phyloP scores from a whole-genome alignment of 1,140 invertebrate species.

The Monochamus saltuarius region DNA sequence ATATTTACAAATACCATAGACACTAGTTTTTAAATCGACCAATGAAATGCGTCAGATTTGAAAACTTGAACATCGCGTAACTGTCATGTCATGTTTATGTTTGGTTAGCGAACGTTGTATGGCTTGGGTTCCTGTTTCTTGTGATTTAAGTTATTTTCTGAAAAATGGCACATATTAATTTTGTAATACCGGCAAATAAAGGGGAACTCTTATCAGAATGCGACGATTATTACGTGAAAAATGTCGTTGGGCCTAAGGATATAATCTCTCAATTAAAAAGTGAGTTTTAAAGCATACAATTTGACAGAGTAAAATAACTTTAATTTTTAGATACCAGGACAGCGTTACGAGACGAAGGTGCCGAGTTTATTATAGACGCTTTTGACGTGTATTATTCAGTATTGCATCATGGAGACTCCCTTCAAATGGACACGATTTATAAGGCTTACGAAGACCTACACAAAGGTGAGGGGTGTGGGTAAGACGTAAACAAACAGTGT shows the following conservation, averaged over 20 bases:
- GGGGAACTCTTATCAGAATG: constrained; percentile 31
- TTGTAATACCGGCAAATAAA: constrained; percentile 34
- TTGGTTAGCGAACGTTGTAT: too few species aligned
- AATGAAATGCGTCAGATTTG: too few species aligned
- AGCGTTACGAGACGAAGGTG: constrained; percentile 48
- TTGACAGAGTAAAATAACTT: neutral
- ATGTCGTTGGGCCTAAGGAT: constrained; percentile 30
- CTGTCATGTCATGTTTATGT: too few species aligned
- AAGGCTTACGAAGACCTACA: constrained; percentile 50
- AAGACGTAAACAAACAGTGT: neutral
- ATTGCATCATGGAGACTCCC: constrained; percentile 52
- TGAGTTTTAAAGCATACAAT: constrained; percentile 7
- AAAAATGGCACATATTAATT: constrained; percentile 35
- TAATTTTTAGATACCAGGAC: constrained; percentile 51
- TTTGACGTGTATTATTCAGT: constrained; percentile 61
- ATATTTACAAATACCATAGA: too few species aligned
- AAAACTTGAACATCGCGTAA: too few species aligned
- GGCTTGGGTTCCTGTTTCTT: too few species aligned
- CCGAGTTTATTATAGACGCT: constrained; percentile 58
- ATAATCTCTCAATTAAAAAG: constrained; percentile 29
- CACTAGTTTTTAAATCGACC: too few species aligned
- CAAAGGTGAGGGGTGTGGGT: constrained; percentile 50
- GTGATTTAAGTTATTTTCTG: too few species aligned
- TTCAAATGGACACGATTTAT: constrained; percentile 46
- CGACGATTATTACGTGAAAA: constrained; percentile 33